These are phyloP conservation scores for Nephrotoma appendiculata DNA, from an alignment of 2,888 invertebrate species.

Conservation along the genomic window DNA sequence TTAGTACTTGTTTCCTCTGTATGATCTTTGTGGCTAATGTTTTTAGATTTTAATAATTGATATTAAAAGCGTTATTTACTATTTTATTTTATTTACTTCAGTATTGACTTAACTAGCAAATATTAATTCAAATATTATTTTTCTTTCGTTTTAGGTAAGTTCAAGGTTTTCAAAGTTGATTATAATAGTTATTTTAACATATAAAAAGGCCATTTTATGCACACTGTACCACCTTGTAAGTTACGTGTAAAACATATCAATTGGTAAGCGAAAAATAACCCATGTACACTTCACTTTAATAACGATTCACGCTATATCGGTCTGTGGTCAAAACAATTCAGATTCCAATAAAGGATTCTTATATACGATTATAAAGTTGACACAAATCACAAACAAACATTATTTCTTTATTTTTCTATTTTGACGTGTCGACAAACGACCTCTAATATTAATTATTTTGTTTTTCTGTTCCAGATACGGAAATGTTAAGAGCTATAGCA, in stretches of 20 bases:
- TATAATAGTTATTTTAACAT: background rate
- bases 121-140: background rate
- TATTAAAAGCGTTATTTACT: too few species aligned
- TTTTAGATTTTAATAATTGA: too few species aligned
- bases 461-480: background rate
- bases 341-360: background rate
- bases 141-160: background rate
- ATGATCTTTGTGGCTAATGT: too few species aligned
- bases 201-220: background rate
- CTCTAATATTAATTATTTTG: background rate
- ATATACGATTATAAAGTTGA: background rate
- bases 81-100: background rate
- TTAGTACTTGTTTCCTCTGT: too few species aligned
- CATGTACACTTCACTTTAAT: background rate
- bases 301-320: background rate
- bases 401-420: background rate
- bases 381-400: background rate
- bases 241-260: background rate
- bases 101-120: background rate
- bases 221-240: background rate
- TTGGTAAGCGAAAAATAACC: background rate
- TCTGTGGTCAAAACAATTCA: background rate
- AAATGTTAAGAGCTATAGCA: background rate
- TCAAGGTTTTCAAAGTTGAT: background rate
- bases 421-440: background rate